These are phyloP conservation scores for Periophthalmodon schlosseri DNA, from an alignment of 2,113 vertebrate species.

Conservation along the genomic window DNA sequence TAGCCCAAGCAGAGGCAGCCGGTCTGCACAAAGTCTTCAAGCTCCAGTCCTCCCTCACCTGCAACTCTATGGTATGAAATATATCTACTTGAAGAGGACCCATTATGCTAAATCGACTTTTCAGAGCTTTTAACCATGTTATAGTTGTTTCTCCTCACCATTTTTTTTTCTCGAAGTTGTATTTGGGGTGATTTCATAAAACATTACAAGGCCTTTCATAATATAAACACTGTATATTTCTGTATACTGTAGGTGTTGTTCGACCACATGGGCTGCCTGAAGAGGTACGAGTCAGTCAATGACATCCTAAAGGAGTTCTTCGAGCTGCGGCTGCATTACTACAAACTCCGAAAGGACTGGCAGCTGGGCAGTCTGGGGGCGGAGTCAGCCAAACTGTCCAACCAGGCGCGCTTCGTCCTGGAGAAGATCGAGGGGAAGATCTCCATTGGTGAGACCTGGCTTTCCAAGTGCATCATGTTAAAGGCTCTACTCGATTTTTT, in stretches of 20 bases:
- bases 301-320: conserved; percentile 98
- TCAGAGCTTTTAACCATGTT: too few relatives aligned
- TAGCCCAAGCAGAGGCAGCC: conserved; percentile 93
- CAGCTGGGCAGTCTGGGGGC: conserved; percentile 90
- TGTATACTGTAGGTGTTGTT: conserved; percentile 87
- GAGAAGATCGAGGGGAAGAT: conserved; percentile 98
- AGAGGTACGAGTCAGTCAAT: conserved; percentile 96
- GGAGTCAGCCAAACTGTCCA: conserved; percentile 92
- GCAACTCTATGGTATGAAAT: conserved; percentile 95
- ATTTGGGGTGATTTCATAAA: too few relatives aligned
- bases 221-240: not conserved
- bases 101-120: not conserved
- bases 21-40: conserved; percentile 99
- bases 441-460: conserved; percentile 82
- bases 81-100: not conserved
- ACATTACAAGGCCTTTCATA: too few relatives aligned
- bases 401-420: conserved; percentile 96
- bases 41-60: conserved; percentile 95
- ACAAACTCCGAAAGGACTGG: conserved; percentile 95
- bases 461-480: not conserved
- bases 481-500: not conserved
- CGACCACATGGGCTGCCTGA: conserved; percentile 98
- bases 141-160: too few relatives aligned
- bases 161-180: too few relatives aligned
- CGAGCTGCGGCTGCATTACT: conserved; percentile 93